Conservation (phyloP, 1,140 invertebrate genomes). For the Microplitis mediator region DNA sequence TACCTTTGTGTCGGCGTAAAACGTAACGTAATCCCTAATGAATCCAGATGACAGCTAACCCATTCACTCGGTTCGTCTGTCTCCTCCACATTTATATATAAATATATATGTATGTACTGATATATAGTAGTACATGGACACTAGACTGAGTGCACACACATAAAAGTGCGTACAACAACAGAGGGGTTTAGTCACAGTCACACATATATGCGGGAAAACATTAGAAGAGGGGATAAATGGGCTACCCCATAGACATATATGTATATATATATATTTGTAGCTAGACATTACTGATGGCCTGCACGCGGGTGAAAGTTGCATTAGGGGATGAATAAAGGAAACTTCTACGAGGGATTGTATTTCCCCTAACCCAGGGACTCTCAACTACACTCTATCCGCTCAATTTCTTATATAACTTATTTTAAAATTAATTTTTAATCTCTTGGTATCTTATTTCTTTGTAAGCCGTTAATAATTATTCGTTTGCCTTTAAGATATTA, state of each 20-base stretch:
- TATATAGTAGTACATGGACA: not conserved
- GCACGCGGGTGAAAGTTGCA: slow-evolving; percentile 26
- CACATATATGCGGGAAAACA: not conserved
- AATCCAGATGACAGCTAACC: not conserved
- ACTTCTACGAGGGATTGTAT: slow-evolving; percentile 33
- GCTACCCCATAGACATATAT: not conserved
- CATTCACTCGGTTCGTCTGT: not conserved
- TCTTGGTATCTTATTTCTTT: no score
- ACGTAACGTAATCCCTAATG: slow-evolving; percentile 15
- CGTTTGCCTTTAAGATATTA: not conserved
- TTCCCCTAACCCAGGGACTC: slow-evolving; percentile 28
- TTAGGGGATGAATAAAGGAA: slow-evolving; percentile 52
- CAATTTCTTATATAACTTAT: not conserved
- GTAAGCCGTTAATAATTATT: no score
- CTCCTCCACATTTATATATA: slow-evolving; percentile 1
- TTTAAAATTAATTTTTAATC: no score
- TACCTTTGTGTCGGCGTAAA: not conserved
- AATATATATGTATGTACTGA: not conserved
- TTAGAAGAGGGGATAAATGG: not conserved
- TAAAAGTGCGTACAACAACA: no score
- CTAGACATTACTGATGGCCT: slow-evolving; percentile 6
- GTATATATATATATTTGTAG: slow-evolving; percentile 21
- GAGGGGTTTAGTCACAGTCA: not conserved
- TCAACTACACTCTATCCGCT: not conserved
- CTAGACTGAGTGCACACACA: no score